These are phyloP conservation scores for Helostoma temminkii DNA, from an alignment of 2,797 vertebrate species.

Conservation along the genomic window DNA sequence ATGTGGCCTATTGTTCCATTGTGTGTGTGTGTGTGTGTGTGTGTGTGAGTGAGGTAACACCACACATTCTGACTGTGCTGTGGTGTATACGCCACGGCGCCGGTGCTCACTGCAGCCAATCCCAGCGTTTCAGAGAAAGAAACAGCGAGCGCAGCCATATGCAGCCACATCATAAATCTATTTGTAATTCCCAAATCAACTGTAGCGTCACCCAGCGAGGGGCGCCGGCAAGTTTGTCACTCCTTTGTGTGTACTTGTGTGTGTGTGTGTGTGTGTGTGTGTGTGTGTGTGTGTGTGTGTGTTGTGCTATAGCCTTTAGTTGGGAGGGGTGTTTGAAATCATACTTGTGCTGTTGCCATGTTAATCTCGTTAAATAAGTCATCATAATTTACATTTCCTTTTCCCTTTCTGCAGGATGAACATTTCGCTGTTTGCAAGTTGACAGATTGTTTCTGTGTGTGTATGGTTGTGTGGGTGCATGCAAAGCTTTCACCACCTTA, in stretches of 20 bases:
- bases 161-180: slow-evolving; percentile 86
- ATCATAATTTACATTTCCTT: slow-evolving; percentile 83
- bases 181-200: slow-evolving; percentile 85
- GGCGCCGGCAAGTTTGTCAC: slow-evolving; percentile 78
- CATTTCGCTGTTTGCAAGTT: slow-evolving; percentile 84
- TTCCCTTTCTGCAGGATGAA: slow-evolving; percentile 84
- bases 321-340: slow-evolving; percentile 74
- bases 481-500: slow-evolving; percentile 36
- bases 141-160: slow-evolving; percentile 84
- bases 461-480: neutral
- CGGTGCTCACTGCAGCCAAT: slow-evolving; percentile 80
- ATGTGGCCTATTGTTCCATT: slow-evolving; percentile 78
- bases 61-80: slow-evolving; percentile 75
- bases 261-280: slow-evolving; percentile 56
- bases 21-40: slow-evolving; percentile 34
- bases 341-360: slow-evolving; percentile 81
- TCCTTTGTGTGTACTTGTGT: slow-evolving; percentile 61
- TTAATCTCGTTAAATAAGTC: slow-evolving; percentile 81
- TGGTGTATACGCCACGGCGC: slow-evolving; percentile 72
- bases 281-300: slow-evolving; percentile 52
- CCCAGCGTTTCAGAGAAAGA: slow-evolving; percentile 78
- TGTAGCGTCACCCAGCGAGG: slow-evolving; percentile 77
- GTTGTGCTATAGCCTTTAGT: slow-evolving; percentile 22
- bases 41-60: slow-evolving; percentile 65
- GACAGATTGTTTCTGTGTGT: slow-evolving; percentile 59